Evolutionary conservation across 1,140 invertebrate genomes (phyloP).

Genomic region (Pseudomyrmex sp.): DNA sequence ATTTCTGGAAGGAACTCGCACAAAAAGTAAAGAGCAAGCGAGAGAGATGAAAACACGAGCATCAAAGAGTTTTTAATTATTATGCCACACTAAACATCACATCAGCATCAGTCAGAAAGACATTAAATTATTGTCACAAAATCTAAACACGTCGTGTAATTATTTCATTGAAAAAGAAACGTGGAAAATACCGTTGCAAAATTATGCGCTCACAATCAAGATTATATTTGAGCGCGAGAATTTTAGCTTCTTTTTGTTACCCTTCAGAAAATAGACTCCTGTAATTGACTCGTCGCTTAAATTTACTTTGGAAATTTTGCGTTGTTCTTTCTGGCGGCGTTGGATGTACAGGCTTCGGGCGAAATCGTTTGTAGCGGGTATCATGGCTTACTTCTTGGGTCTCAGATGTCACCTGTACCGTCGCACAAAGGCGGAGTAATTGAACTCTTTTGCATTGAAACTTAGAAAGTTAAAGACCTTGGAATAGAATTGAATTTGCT

Average conservation of each 20-base stretch:
- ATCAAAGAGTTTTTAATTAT: conserved; percentile 9
- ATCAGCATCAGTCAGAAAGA: not conserved
- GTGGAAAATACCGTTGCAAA: not conserved
- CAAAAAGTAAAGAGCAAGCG: conserved; percentile 6
- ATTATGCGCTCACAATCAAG: not conserved
- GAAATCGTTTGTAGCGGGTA: conserved; percentile 9
- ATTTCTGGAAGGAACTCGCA: conserved; percentile 13
- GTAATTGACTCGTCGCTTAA: not conserved
- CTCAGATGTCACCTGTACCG: conserved; percentile 4
- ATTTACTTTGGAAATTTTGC: conserved; percentile 26
- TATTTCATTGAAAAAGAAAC: not conserved
- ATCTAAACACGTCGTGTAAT: not conserved
- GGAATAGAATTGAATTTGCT: conserved; percentile 37
- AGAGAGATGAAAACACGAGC: not conserved
- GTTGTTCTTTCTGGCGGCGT: not conserved
- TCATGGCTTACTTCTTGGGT: conserved; percentile 22
- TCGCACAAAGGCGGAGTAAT: conserved; percentile 44
- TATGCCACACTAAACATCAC: not conserved
- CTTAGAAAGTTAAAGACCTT: conserved; percentile 39
- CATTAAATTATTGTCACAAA: conserved; percentile 17
- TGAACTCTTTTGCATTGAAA: conserved; percentile 57
- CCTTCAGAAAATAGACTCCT: not conserved
- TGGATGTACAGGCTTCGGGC: not conserved
- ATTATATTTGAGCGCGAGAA: not conserved
- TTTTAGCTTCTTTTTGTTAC: not conserved